Percentiles rank a stretch among this genome's conserved stretches.
Conservation (phyloP, 2,888 invertebrate genomes). For the Beris morrisii region DNA sequence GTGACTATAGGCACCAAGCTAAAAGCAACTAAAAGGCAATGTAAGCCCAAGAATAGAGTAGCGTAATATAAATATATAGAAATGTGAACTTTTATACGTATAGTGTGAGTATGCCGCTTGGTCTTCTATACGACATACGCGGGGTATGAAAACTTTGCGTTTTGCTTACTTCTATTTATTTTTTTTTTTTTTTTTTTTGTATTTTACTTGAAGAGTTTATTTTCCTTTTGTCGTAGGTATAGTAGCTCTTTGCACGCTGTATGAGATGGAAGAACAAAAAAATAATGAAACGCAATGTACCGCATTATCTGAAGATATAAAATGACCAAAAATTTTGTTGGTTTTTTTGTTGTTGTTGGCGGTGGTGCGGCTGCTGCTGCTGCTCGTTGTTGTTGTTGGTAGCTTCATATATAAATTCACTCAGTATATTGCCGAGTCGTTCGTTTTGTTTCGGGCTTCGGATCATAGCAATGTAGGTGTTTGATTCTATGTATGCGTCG, state of each 20-base stretch:
- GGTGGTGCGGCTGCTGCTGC: too few relatives aligned
- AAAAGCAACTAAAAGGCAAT: constrained; percentile 29
- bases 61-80: constrained; percentile 26
- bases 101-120: constrained; percentile 4
- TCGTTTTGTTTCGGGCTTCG: too few relatives aligned
- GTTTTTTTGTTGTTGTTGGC: neutral
- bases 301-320: constrained; percentile 15
- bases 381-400: too few relatives aligned
- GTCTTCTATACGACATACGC: neutral
- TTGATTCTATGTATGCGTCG: too few relatives aligned
- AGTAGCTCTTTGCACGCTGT: neutral
- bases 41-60: constrained; percentile 30
- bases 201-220: neutral
- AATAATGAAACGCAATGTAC: constrained; percentile 15
- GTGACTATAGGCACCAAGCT: constrained; percentile 15
- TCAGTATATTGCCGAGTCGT: too few relatives aligned
- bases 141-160: constrained; percentile 11
- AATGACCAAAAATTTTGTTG: constrained; percentile 18
- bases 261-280: constrained; percentile 3
- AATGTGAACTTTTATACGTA: constrained; percentile 6
- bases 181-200: constrained; percentile 1
- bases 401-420: too few relatives aligned
- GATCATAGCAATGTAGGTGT: too few relatives aligned
- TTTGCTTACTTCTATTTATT: constrained; percentile 11
- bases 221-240: constrained; percentile 8